A percentile compares a stretch with the other conserved stretches of the same genome.
These are phyloP conservation scores for Blastomussa wellsi DNA, from an alignment of 92 coral and sea anemone genomes.

Conservation along the genomic window DNA sequence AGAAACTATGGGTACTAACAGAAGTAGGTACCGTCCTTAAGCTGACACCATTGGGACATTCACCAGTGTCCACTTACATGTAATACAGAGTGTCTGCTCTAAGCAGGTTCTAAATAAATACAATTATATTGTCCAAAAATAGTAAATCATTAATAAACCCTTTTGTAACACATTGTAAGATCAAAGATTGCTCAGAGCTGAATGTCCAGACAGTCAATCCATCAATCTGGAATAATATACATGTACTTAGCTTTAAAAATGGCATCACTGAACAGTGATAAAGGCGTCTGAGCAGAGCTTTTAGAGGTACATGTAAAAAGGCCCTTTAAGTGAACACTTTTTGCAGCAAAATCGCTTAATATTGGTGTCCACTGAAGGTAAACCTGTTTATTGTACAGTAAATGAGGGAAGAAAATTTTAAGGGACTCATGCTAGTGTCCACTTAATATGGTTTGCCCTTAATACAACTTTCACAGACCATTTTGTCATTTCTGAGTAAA, in stretches of 20 bases:
- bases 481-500: too few species aligned
- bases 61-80: too few species aligned
- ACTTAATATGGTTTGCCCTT: too few species aligned
- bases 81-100: neutral
- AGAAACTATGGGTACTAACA: too few species aligned
- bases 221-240: too few species aligned
- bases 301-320: neutral
- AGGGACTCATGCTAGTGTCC: slow-evolving; percentile 15
- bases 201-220: neutral
- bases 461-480: neutral
- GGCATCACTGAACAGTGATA: neutral
- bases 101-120: too few species aligned
- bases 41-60: too few species aligned
- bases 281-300: slow-evolving; percentile 13
- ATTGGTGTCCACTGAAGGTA: neutral
- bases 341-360: slow-evolving; percentile 7
- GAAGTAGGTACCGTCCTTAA: too few species aligned
- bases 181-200: neutral
- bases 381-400: neutral
- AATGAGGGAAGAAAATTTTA: slow-evolving; percentile 18
- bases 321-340: slow-evolving; percentile 7
- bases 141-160: too few species aligned
- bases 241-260: slow-evolving; percentile 2
- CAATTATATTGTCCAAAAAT: too few species aligned
- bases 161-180: slow-evolving; percentile 11